Percentiles rank a stretch among this genome's conserved stretches.
Evolutionary conservation across 92 coral and sea anemone species (phyloP).

Genomic region (Bergia sp.): DNA sequence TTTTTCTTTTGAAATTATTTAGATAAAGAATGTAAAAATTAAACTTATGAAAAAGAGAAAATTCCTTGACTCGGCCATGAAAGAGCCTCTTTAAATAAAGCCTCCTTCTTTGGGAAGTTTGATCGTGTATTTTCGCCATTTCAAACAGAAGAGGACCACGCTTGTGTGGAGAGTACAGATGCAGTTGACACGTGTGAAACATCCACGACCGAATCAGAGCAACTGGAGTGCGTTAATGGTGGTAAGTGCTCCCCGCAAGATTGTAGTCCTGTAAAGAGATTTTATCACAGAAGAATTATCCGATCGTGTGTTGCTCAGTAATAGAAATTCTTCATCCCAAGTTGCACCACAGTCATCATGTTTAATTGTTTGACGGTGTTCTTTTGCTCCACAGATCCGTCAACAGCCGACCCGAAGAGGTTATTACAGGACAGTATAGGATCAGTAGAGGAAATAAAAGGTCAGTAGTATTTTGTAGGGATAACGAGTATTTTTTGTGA

Average conservation of each 20-base stretch:
- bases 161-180: not conserved
- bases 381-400: not conserved
- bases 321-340: too few species aligned
- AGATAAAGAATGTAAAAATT: too few species aligned
- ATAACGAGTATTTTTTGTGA: too few species aligned
- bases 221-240: not conserved
- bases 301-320: too few species aligned
- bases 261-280: too few species aligned
- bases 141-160: conserved; percentile 20
- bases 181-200: not conserved
- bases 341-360: too few species aligned
- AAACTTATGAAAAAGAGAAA: too few species aligned
- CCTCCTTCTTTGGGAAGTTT: too few species aligned
- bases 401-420: conserved; percentile 23
- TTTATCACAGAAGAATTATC: too few species aligned
- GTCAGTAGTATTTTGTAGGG: not conserved
- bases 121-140: not conserved
- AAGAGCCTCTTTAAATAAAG: too few species aligned
- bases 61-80: too few species aligned
- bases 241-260: not conserved
- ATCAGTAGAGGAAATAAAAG: conserved; percentile 40
- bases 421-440: conserved; percentile 27
- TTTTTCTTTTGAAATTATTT: too few species aligned
- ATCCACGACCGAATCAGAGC: not conserved
- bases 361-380: not conserved